Base-by-base conservation (phyloP, 2,113 vertebrate genomes). In the Otis tarda region DNA sequence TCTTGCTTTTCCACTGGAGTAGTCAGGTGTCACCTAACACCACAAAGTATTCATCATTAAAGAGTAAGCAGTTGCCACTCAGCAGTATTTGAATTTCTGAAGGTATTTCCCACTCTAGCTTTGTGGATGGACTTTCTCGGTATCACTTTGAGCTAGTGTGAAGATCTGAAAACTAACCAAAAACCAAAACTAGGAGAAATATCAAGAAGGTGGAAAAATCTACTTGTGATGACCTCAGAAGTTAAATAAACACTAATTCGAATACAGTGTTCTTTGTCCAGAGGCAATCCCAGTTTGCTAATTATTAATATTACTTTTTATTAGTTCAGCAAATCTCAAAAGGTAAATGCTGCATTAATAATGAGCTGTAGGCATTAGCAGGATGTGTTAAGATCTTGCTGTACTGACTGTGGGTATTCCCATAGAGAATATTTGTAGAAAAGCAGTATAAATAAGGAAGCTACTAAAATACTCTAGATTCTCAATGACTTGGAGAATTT, bases 251-350 rank as follows among this genome's bases (percentile, higher is more conserved):
- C 15, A 39, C 3, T 59, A 64, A 61, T 84, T 71, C 39, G 12
- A 41, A 33, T n/a, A 55, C 47, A 71, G 2, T 16, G 31, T 9
- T 45, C 89, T 87, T 86, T 73, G 56, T 91, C n/a, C 69, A 71
- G 41, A 68, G 68, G 53, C 49, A 89, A 65, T 65, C 74, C 39
- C 67, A 79, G 10, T 37, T 47, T 83, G 60, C n/a, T 78, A 83
- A 22, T 88, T 89, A 87, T 91, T 86, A 68, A 49, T 45, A 87
- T 91, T 88, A 65, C 24, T 91, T 96, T 80, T 92, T 64, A 93
- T 88, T 92, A 92, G 23, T 83, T 94, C 90, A 95, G 92, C 0
- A 20, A 83, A 81, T 82, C 81, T 96, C 83, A 63, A 63, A 78
- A 75, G 53, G 41, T 49, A 92, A 70, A 31, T 50, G 13, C 22